phyloP scores from a whole-genome alignment of 2,888 invertebrate genomes.

The Operophtera brumata region DNA sequence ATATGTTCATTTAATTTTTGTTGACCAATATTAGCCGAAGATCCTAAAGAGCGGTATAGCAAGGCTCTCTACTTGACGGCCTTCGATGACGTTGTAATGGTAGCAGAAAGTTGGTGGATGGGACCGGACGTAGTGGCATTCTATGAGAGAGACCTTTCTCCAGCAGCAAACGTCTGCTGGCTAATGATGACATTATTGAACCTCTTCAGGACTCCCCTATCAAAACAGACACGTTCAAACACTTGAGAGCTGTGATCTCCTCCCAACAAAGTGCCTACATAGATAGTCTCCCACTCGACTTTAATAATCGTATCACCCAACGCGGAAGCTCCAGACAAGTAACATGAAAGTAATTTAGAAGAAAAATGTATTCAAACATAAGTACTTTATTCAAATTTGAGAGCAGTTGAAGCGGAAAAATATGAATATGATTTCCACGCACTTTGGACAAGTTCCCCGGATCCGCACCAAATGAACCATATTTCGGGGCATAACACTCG shows the following conservation, averaged over 20 bases:
- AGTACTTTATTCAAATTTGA: constrained; percentile 69
- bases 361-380: constrained; percentile 38
- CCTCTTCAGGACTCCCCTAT: not conserved
- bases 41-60: too few species aligned
- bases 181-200: too few species aligned
- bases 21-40: too few species aligned
- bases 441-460: constrained; percentile 64
- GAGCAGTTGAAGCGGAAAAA: constrained; percentile 77
- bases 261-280: constrained; percentile 19
- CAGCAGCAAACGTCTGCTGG: too few species aligned
- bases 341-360: constrained; percentile 37
- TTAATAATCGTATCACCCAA: constrained; percentile 23
- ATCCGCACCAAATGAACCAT: constrained; percentile 76
- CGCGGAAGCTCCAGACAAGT: constrained; percentile 22
- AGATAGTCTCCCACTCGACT: constrained; percentile 9
- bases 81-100: not conserved
- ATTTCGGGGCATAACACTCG: constrained; percentile 76
- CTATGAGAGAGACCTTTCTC: too few species aligned
- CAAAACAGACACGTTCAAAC: constrained; percentile 5
- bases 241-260: constrained; percentile 7
- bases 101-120: too few species aligned
- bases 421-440: constrained; percentile 78
- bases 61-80: too few species aligned
- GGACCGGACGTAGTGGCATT: too few species aligned
- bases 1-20: too few species aligned